phyloP scores from a whole-genome alignment of 2,113 vertebrate genomes.

The Gallinago media region DNA sequence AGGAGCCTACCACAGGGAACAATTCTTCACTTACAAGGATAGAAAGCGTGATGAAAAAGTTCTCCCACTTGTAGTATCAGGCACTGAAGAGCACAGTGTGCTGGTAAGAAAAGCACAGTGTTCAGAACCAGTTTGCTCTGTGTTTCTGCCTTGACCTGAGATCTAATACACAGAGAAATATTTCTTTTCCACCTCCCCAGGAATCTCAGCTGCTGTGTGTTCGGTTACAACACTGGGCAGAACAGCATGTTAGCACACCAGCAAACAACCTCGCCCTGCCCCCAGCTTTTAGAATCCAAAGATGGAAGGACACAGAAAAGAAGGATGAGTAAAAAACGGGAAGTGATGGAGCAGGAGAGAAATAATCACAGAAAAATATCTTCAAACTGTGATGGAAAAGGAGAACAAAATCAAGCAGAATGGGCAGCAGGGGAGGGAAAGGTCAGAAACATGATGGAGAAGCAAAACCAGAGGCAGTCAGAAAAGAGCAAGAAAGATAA shows the following conservation, averaged over 20 bases:
- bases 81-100: neutral
- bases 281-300: neutral
- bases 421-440: fast-evolving
- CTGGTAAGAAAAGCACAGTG: neutral
- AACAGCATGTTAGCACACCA: neutral
- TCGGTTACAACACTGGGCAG: neutral
- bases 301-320: neutral
- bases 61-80: neutral
- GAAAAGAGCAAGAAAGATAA: neutral
- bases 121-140: neutral
- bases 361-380: neutral
- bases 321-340: neutral
- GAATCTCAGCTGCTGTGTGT: neutral
- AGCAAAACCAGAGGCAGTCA: neutral
- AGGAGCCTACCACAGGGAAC: neutral
- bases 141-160: neutral
- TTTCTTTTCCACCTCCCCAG: neutral
- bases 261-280: neutral
- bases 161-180: neutral
- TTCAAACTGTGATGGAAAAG: neutral
- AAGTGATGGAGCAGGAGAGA: neutral
- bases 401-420: neutral
- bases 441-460: neutral
- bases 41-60: neutral
- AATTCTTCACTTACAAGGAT: neutral